A percentile compares a stretch with the other conserved stretches of the same genome.
Evolutionary conservation across 2,888 invertebrate species (phyloP).

Genomic region (Beris chalybata): DNA sequence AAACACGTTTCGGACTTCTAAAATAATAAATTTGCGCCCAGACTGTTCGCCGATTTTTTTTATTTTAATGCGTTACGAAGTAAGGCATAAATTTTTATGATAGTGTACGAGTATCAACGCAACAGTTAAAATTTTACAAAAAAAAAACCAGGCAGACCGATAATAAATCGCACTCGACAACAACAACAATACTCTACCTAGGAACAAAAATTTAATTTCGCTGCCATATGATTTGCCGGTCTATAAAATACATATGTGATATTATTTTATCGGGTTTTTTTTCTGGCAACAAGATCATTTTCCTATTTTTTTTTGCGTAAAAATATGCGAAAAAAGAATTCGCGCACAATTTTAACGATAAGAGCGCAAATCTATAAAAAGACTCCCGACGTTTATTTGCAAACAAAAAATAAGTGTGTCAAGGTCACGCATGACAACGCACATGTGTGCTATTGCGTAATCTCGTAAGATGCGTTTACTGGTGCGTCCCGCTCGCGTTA

Average conservation of each 20-base stretch:
- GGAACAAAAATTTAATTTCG: neutral
- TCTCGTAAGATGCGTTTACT: neutral
- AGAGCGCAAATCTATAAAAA: slow-evolving; percentile 11
- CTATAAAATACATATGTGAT: neutral
- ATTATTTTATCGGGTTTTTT: no score
- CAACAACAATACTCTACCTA: neutral
- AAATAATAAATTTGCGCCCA: no score
- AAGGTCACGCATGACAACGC: slow-evolving; percentile 20
- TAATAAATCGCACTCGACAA: neutral
- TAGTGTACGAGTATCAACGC: neutral
- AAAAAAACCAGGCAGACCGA: neutral
- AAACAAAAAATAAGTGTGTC: slow-evolving; percentile 17
- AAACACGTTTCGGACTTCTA: no score
- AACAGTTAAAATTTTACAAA: no score
- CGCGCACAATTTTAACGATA: slow-evolving; percentile 6
- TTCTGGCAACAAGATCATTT: no score
- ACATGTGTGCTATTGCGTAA: slow-evolving; percentile 21
- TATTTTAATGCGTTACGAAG: no score
- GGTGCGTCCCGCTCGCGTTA: no score
- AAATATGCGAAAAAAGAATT: slow-evolving; percentile 12
- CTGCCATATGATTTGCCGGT: neutral
- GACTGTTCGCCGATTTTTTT: no score
- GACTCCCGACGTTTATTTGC: slow-evolving; percentile 4
- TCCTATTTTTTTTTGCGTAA: slow-evolving; percentile 1
- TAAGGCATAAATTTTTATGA: no score